phyloP scores from a whole-genome alignment of 2,113 vertebrate species.

The Saguinus midas region DNA sequence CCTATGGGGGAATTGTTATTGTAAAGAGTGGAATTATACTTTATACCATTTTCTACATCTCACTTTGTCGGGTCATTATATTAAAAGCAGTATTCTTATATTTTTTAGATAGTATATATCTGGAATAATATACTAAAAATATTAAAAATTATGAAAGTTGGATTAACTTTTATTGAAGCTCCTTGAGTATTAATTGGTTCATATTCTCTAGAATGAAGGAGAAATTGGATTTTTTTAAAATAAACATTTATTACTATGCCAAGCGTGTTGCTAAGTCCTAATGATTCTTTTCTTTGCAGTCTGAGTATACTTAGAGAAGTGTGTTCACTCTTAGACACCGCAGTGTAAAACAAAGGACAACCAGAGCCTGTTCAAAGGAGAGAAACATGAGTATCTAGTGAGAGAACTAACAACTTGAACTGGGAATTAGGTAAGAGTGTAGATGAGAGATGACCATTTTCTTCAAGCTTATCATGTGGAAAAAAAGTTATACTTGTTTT shows the following conservation, averaged over 20 bases:
- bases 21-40: not conserved
- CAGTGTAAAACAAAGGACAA: not conserved
- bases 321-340: not conserved
- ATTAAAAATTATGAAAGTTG: slow-evolving; percentile 6
- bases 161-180: slow-evolving; percentile 13
- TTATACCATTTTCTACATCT: not conserved
- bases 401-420: not conserved
- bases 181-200: slow-evolving; percentile 21
- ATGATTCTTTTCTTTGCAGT: not conserved
- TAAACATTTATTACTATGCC: slow-evolving; percentile 2
- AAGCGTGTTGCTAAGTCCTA: not conserved
- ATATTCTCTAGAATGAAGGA: slow-evolving; percentile 16
- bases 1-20: not conserved
- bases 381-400: not conserved
- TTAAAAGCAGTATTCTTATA: slow-evolving; percentile 3
- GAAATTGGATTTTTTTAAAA: not conserved
- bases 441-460: not conserved
- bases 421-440: not conserved
- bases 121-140: slow-evolving; percentile 39
- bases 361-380: not conserved
- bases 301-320: not conserved
- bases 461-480: not conserved
- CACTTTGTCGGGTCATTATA: slow-evolving; percentile 7
- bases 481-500: slow-evolving; percentile 8
- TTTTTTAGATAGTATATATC: not conserved